Evolutionary conservation across 2,888 invertebrate genomes (phyloP).

Genomic region (Macrophya annulata): DNA sequence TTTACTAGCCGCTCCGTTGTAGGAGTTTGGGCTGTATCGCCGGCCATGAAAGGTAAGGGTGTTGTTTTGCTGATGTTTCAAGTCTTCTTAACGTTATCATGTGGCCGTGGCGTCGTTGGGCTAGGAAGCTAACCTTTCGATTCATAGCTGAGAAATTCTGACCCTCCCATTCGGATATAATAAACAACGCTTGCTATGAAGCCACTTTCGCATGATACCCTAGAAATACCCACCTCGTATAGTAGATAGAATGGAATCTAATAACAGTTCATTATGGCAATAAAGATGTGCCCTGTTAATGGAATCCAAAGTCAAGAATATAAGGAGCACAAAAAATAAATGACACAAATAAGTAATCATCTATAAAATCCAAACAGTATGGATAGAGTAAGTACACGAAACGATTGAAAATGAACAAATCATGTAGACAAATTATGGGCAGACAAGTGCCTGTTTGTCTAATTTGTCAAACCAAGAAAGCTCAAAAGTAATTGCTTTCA

Average conservation of each 20-base stretch:
- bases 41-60: slow-evolving; percentile 88
- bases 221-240: too few relatives aligned
- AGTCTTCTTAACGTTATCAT: background rate
- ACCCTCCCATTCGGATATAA: too few relatives aligned
- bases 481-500: slow-evolving; percentile 57
- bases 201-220: too few relatives aligned
- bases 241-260: background rate
- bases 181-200: too few relatives aligned
- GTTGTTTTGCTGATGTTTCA: too few relatives aligned
- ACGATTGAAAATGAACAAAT: background rate
- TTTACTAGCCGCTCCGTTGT: slow-evolving; percentile 91
- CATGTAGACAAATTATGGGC: background rate
- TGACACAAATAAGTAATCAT: too few relatives aligned
- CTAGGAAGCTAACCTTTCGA: too few relatives aligned
- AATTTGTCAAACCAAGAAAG: background rate
- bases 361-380: background rate
- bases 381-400: background rate
- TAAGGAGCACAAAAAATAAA: too few relatives aligned
- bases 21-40: slow-evolving; percentile 86
- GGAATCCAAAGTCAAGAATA: too few relatives aligned
- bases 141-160: too few relatives aligned
- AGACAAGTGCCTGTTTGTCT: background rate
- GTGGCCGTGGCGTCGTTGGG: too few relatives aligned
- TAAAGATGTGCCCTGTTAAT: too few relatives aligned
- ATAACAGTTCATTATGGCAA: background rate